phyloP scores from a whole-genome alignment of 2,113 vertebrate species.

The Onychorhynchus coronatus region DNA sequence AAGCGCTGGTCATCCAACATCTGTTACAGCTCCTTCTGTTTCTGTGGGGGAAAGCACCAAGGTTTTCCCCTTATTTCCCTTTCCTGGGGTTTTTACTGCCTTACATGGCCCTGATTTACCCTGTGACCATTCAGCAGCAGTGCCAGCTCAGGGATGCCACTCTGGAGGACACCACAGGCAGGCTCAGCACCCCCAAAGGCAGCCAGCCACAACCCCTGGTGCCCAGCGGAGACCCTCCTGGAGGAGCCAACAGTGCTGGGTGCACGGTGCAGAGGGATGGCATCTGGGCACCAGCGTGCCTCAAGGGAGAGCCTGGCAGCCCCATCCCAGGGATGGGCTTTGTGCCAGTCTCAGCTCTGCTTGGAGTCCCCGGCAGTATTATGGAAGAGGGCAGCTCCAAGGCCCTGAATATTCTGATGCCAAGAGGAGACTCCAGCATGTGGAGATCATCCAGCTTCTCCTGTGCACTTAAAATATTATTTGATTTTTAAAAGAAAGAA shows the following conservation, averaged over 20 bases:
- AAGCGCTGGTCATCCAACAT: neutral
- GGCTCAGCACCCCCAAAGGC: no score
- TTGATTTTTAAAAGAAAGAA: neutral
- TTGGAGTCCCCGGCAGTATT: neutral
- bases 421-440: neutral
- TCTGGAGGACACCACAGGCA: rapidly evolving
- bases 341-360: neutral
- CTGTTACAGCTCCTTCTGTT: neutral
- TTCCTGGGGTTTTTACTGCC: neutral
- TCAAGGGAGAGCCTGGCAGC: neutral
- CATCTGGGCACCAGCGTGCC: rapidly evolving
- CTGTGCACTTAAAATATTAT: neutral
- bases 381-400: neutral
- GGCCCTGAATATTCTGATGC: rapidly evolving
- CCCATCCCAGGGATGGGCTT: neutral
- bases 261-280: rapidly evolving
- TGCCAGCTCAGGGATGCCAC: neutral
- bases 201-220: neutral
- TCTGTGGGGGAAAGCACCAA: neutral
- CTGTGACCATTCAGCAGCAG: rapidly evolving
- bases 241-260: rapidly evolving
- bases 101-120: neutral
- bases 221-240: rapidly evolving
- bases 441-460: neutral
- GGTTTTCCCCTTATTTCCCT: neutral